Percentiles rank a stretch among this genome's conserved stretches.
These are phyloP conservation scores for Ectropis grisescens DNA, from an alignment of 1,140 invertebrate genomes.

Conservation along the genomic window DNA sequence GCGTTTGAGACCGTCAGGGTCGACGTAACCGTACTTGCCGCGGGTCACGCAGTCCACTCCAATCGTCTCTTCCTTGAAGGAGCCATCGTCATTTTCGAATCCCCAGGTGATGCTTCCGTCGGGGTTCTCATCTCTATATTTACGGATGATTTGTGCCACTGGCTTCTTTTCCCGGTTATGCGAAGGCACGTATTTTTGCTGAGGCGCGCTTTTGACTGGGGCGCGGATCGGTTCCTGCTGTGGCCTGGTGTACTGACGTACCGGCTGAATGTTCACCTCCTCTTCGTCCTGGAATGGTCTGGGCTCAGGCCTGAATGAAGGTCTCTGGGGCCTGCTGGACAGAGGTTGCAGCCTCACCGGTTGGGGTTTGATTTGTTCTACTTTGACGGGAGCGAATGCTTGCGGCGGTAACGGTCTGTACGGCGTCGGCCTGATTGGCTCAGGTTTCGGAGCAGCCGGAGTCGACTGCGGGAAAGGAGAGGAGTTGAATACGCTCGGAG, in stretches of 20 bases:
- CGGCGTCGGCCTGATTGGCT: slow-evolving; percentile 52
- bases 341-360: slow-evolving; percentile 55
- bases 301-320: slow-evolving; percentile 58
- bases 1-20: slow-evolving; percentile 81
- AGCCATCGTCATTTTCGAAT: slow-evolving; percentile 86
- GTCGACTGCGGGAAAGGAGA: slow-evolving; percentile 47
- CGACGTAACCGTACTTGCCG: slow-evolving; percentile 87
- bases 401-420: slow-evolving; percentile 44
- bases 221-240: slow-evolving; percentile 59
- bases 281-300: slow-evolving; percentile 53
- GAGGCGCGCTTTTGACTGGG: slow-evolving; percentile 43
- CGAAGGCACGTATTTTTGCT: slow-evolving; percentile 43
- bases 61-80: slow-evolving; percentile 86
- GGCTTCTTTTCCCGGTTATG: slow-evolving; percentile 73
- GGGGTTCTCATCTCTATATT: slow-evolving; percentile 83
- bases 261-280: slow-evolving; percentile 48
- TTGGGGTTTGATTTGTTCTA: slow-evolving; percentile 44
- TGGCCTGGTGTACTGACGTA: slow-evolving; percentile 53
- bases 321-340: slow-evolving; percentile 60
- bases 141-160: slow-evolving; percentile 79
- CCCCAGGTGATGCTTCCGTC: slow-evolving; percentile 90
- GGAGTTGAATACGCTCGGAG: slow-evolving; percentile 45
- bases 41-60: slow-evolving; percentile 84
- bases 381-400: slow-evolving; percentile 44
- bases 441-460: slow-evolving; percentile 32